Percentiles rank a stretch among this genome's conserved stretches.
These are phyloP conservation scores for Lasioglossum pauxillum DNA, from an alignment of 2,888 invertebrate species.

Conservation along the genomic window DNA sequence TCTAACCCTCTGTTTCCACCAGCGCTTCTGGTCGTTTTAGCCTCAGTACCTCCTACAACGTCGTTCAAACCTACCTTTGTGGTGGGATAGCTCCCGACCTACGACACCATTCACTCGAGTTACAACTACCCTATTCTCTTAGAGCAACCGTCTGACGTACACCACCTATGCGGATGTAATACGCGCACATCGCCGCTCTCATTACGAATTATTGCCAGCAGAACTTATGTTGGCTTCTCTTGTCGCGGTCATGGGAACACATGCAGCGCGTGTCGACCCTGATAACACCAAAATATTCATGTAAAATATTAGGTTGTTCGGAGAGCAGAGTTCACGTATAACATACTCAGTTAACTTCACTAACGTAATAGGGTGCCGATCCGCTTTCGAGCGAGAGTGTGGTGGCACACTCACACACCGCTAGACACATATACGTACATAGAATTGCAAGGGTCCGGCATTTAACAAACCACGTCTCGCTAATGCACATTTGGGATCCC, in stretches of 20 bases:
- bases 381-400: too few relatives aligned
- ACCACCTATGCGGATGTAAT: background rate
- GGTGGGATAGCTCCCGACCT: slow-evolving; percentile 64
- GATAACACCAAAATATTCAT: background rate
- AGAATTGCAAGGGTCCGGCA: too few relatives aligned
- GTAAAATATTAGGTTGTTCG: background rate
- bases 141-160: slow-evolving; percentile 10
- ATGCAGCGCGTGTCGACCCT: background rate
- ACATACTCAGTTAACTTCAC: too few relatives aligned
- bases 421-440: too few relatives aligned
- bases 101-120: slow-evolving; percentile 51
- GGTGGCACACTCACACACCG: too few relatives aligned
- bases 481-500: too few relatives aligned
- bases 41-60: slow-evolving; percentile 32
- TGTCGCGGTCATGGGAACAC: background rate
- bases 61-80: slow-evolving; percentile 65
- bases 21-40: slow-evolving; percentile 56
- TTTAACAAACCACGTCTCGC: too few relatives aligned
- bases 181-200: background rate
- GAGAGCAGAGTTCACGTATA: background rate
- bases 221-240: background rate
- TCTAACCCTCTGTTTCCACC: slow-evolving; percentile 53
- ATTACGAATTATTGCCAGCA: slow-evolving; percentile 2
- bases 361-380: too few relatives aligned
- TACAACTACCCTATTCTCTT: slow-evolving; percentile 28